Evolutionary conservation across 2,113 vertebrate species (phyloP), one percentile per base, ranked within the genome.

Genomic region (Elephantulus edwardii): DNA sequence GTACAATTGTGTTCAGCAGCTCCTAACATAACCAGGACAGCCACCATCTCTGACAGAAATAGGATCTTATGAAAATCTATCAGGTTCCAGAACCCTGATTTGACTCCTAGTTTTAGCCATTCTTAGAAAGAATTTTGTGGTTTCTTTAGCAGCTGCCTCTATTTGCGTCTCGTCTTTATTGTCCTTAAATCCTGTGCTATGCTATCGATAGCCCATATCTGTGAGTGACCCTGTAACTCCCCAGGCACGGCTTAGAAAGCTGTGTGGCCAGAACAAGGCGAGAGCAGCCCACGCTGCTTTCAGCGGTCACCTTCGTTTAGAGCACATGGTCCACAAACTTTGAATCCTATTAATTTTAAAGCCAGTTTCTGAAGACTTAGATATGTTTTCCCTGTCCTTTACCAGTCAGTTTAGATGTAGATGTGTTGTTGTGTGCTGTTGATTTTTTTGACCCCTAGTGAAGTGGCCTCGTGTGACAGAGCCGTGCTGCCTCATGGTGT

Each of bases 1-100:
- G 83, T 95, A 46, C 92, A 68, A 50, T 90, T 96, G 81, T 95
- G 46, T 95, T 96, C 74, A 89, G 64, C 83, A 93, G 79, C 77
- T 94, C 74, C 79, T 83, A 70, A 66, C 90, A 88, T 94, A 84
- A 90, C 54, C 77, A 78, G 86, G 14, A 30, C 40, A 77, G 50
- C 68, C n/a, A 30, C 79, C 54, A 22, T 58, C 56, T 40, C n/a
- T 86, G 62, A 56, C 80, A 82, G 75, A 82, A 80, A 50, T 85
- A 76, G 40, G 38, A 68, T 75, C 28, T 78, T 84, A 68, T 90
- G 93, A 86, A 80, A 83, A 44, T 58, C 26, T 82, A 74, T 86
- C 28, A 13, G 26, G 9, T 66, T 90, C 84, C 83, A 20, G 5
- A 74, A 70, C 68, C 71, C 68, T 88, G 38, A 90, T 48, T 80